Conservation (phyloP, 2,888 invertebrate species). For the Synergus gifuensis region DNA sequence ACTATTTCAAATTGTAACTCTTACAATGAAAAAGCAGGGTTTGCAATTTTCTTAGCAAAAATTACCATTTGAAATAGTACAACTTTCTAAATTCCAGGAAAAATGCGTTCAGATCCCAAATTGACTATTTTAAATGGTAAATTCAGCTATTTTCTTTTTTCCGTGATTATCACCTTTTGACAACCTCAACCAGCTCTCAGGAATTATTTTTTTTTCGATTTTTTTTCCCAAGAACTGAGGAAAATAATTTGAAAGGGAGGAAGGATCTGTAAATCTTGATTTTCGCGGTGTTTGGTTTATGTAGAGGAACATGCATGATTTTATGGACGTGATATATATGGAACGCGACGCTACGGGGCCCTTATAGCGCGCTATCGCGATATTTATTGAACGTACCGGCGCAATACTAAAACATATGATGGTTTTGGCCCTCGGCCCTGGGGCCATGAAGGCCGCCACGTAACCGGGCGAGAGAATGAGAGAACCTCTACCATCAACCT, state of each 20-base stretch:
- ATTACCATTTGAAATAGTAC: too few relatives aligned
- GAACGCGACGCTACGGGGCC: slow-evolving; percentile 61
- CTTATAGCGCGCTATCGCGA: slow-evolving; percentile 59
- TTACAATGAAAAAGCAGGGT: too few relatives aligned
- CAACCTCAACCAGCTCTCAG: too few relatives aligned
- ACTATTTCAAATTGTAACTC: too few relatives aligned
- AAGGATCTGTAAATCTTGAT: slow-evolving; percentile 3
- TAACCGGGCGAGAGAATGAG: slow-evolving; percentile 55
- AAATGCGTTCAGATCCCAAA: too few relatives aligned
- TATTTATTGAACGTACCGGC: slow-evolving; percentile 65
- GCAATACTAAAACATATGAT: slow-evolving; percentile 63
- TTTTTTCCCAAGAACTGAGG: neutral
- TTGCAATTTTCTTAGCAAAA: too few relatives aligned
- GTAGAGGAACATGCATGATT: slow-evolving; percentile 17
- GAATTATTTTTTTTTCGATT: neutral
- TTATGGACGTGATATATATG: slow-evolving; percentile 11
- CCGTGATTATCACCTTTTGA: too few relatives aligned
- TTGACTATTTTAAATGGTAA: too few relatives aligned
- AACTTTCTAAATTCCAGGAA: too few relatives aligned
- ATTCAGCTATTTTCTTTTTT: too few relatives aligned
- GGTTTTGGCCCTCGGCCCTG: slow-evolving; percentile 74
- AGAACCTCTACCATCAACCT: slow-evolving; percentile 57
- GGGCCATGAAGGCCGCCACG: slow-evolving; percentile 68
- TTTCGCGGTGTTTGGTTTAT: slow-evolving; percentile 24
- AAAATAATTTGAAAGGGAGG: neutral